These are phyloP conservation scores for Drosophila subpulchrella DNA, from an alignment of 1,140 invertebrate species.

Conservation along the genomic window DNA sequence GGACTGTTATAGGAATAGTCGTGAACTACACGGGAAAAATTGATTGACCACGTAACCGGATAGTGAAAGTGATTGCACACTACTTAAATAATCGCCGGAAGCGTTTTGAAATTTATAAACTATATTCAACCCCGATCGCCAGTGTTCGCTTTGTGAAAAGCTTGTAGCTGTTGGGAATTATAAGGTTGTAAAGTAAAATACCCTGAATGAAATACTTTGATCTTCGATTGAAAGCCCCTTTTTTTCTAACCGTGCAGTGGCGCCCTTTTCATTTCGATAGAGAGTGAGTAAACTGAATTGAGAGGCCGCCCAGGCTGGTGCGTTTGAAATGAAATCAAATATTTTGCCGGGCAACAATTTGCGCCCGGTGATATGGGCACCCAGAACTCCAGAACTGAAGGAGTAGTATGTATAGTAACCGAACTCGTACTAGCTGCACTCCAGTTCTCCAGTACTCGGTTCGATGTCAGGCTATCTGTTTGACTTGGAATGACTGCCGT, in stretches of 20 bases:
- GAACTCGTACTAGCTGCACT: constrained; percentile 8
- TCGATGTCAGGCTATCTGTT: constrained; percentile 43
- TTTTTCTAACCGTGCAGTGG: constrained; percentile 15
- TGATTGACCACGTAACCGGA: no score
- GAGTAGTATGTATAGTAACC: neutral
- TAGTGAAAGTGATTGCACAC: no score
- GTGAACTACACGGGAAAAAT: neutral
- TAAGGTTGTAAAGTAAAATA: neutral
- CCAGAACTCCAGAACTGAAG: neutral
- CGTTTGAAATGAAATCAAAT: constrained; percentile 76
- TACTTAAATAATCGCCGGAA: no score
- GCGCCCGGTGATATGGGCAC: constrained; percentile 48
- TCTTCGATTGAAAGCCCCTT: neutral
- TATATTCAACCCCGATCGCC: neutral
- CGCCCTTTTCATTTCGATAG: neutral
- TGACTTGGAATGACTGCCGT: constrained; percentile 29
- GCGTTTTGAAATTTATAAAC: no score
- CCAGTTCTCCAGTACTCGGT: constrained; percentile 1
- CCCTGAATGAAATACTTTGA: neutral
- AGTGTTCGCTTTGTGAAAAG: neutral
- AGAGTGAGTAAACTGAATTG: constrained; percentile 38
- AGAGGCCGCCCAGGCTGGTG: constrained; percentile 15
- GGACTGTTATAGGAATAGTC: neutral
- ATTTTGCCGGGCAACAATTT: constrained; percentile 74
- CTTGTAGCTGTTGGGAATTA: neutral